Percentiles rank a stretch among this genome's conserved stretches.
phyloP scores from a whole-genome alignment of 2,797 vertebrate genomes.

The Enteromius unitaeniatus region DNA sequence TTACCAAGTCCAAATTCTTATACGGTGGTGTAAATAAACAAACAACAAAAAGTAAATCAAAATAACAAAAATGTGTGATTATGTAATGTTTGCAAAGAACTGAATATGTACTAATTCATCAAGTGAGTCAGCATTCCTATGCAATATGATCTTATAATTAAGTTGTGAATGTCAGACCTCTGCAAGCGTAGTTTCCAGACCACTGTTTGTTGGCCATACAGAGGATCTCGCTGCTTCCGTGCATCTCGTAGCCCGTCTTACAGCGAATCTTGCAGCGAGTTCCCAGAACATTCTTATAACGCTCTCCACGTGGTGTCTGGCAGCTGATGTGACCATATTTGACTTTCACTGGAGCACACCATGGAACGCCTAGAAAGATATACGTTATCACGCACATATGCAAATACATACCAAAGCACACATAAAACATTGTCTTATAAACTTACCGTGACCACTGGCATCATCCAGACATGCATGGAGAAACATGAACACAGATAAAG shows the following conservation, averaged over 20 bases:
- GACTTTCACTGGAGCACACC: slow-evolving; percentile 95
- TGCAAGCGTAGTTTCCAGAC: slow-evolving; percentile 93
- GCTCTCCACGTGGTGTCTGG: slow-evolving; percentile 85
- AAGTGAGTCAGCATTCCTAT: not conserved
- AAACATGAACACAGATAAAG: slow-evolving; percentile 31
- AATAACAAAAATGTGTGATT: not conserved
- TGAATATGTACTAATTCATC: not conserved
- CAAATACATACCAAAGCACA: slow-evolving; percentile 27
- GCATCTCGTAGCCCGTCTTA: slow-evolving; percentile 89
- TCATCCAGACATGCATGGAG: slow-evolving; percentile 24
- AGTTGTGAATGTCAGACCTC: slow-evolving; percentile 78
- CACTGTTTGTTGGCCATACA: slow-evolving; percentile 94
- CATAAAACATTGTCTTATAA: not conserved
- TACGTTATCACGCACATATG: not conserved
- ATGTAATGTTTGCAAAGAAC: not conserved
- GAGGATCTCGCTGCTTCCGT: slow-evolving; percentile 85
- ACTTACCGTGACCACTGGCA: slow-evolving; percentile 44
- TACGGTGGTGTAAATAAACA: not conserved
- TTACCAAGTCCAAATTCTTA: not conserved
- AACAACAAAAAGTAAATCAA: not conserved
- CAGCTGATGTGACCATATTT: slow-evolving; percentile 93
- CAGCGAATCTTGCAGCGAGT: slow-evolving; percentile 93
- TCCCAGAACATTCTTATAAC: slow-evolving; percentile 89
- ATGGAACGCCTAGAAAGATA: slow-evolving; percentile 83
- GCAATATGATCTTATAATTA: not conserved